Evolutionary conservation across 2,113 vertebrate genomes (phyloP).

Genomic region (Xerus inauris): DNA sequence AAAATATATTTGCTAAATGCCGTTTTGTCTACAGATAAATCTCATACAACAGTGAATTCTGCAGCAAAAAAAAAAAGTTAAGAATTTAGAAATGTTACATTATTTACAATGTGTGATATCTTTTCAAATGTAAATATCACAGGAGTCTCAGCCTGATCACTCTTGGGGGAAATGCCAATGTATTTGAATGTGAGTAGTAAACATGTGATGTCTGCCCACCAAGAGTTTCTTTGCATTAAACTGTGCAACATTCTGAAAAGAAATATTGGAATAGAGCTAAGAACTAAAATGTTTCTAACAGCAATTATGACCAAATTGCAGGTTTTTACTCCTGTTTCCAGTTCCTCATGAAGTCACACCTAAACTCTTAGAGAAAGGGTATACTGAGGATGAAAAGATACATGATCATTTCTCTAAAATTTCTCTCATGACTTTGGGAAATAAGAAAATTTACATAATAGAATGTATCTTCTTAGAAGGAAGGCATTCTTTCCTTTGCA

Average conservation of each 20-base stretch:
- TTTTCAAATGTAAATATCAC: constrained; percentile 18
- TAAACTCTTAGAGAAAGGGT: not conserved
- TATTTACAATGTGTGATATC: not conserved
- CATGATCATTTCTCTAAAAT: not conserved
- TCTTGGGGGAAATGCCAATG: not conserved
- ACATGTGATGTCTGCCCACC: not conserved
- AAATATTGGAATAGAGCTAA: not conserved
- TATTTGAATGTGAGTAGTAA: not conserved
- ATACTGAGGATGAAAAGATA: not conserved
- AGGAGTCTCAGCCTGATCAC: not conserved
- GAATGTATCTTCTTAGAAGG: not conserved
- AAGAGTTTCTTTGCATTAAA: not conserved
- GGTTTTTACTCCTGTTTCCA: not conserved
- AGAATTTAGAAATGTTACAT: not conserved
- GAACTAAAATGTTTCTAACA: not conserved
- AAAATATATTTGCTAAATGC: not conserved
- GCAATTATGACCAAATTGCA: not conserved
- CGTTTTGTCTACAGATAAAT: not conserved
- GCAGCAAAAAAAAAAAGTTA: not conserved
- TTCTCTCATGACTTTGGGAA: not conserved
- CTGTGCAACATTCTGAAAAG: not conserved
- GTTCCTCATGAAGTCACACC: not conserved
- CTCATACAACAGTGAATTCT: not conserved
- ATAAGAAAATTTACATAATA: not conserved
- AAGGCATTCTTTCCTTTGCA: not conserved